Base-by-base conservation (phyloP, 37 sponge, comb jelly and placozoan genomes). In the Agelas oroides region DNA sequence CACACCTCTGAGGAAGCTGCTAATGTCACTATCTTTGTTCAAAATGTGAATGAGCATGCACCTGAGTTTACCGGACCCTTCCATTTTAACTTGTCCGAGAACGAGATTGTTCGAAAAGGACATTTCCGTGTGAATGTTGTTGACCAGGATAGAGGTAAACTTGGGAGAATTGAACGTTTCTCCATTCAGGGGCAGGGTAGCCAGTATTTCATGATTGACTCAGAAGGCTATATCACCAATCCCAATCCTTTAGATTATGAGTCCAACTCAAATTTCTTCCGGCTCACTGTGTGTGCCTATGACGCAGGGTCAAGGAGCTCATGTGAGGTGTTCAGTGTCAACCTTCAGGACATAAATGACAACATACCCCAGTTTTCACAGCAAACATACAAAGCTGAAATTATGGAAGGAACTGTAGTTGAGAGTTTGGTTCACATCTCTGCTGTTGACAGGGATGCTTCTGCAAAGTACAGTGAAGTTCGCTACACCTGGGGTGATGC, bases 331-430 rank as follows among this genome's bases (percentile, higher is more conserved):
- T 84, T 78, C 79, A 68, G 58, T 19, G 53, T 90, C 24, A 67
- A 41, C 0, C 41, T 90, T 53, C 21, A 0, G 17, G 91, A 90
- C 58, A 59, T 68, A 3, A 90, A 90, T 75, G 91, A 90, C 62
- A 80, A 85, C 68, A 15, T 70, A 13, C 91, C 91, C 5, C 70
- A 80, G 60, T 86, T 86, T 41, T 52, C 78, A 46, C 33, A 52
- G 39, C 19, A 32, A 28, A 63, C 13, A 1, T 86, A 86, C 53
- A 28, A 36, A 0, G 73, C 70, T 21, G 70, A 70, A 38, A 23
- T 86, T 1, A 24, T 79, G 30, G 87, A 86, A 60, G 79, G 72
- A 33, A 41, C 20, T 1, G 34, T 14, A 19, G 35, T 53, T 12
- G 32, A 25, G 25, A 39, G 25, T 25, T 19, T 70, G 39, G 17